phyloP scores from a whole-genome alignment of 2,888 invertebrate species.

The Alviniconcha strummeri region DNA sequence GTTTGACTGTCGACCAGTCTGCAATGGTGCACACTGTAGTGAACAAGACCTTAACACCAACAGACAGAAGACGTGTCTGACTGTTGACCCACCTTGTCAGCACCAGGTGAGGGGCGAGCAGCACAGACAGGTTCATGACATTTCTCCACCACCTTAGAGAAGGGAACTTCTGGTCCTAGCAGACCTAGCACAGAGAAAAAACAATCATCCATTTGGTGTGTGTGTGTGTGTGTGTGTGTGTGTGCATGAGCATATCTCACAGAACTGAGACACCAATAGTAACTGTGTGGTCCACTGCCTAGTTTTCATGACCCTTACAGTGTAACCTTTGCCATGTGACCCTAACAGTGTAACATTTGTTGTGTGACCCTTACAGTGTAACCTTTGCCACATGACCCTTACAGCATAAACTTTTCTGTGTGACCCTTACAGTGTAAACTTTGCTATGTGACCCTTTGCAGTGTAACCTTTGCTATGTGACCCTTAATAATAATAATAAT shows the following conservation, averaged over 20 bases:
- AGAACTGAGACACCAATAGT: no score
- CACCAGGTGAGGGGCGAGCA: conserved; percentile 52
- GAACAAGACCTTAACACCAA: no score
- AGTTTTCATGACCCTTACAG: neutral
- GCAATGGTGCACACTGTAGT: no score
- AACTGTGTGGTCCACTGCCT: neutral
- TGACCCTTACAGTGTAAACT: no score
- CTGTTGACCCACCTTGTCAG: conserved; percentile 42
- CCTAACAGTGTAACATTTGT: no score
- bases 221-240: neutral
- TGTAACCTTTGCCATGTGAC: neutral
- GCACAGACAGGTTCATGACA: conserved; percentile 56
- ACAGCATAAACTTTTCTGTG: no score
- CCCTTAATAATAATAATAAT: no score
- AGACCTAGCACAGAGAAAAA: conserved; percentile 38
- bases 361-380: neutral
- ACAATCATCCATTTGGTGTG: neutral
- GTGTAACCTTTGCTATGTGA: no score
- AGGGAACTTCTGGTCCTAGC: conserved; percentile 47
- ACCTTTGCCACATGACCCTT: no score
- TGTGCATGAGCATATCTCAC: neutral
- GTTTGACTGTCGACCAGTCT: no score
- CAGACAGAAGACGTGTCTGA: no score
- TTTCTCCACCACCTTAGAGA: conserved; percentile 58
- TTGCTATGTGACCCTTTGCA: no score